These are phyloP conservation scores for Pedetes capensis DNA, from an alignment of 2,113 vertebrate genomes.

Conservation along the genomic window DNA sequence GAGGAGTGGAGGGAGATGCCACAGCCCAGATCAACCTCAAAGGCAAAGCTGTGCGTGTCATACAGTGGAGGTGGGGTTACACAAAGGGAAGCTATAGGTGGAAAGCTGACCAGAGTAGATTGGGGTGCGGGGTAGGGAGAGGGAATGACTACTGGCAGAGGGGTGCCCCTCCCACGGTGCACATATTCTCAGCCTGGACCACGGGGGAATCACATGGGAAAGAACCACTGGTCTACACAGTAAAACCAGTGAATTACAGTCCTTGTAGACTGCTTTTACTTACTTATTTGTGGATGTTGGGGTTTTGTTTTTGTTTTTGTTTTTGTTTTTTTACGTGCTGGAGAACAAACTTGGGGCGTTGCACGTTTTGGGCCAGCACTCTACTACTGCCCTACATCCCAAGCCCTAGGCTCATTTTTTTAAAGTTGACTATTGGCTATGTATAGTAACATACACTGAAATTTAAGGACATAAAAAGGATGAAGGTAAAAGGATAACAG, in stretches of 20 bases:
- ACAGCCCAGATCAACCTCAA: too few relatives aligned
- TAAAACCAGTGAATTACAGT: not conserved
- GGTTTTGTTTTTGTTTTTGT: too few relatives aligned
- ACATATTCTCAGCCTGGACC: accelerated
- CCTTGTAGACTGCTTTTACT: not conserved
- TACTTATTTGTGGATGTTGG: too few relatives aligned
- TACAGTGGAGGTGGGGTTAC: too few relatives aligned
- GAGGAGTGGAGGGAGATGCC: too few relatives aligned
- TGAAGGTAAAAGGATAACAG: not conserved
- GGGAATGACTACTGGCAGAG: not conserved
- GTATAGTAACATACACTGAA: not conserved
- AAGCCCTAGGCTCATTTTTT: not conserved
- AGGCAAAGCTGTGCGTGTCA: too few relatives aligned
- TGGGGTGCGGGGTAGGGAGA: not conserved
- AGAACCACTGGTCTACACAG: too few relatives aligned
- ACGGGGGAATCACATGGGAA: accelerated
- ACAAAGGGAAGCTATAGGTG: too few relatives aligned
- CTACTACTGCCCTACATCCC: too few relatives aligned
- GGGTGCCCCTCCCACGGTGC: accelerated
- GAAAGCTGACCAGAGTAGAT: not conserved
- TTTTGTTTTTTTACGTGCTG: too few relatives aligned
- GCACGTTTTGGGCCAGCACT: not conserved
- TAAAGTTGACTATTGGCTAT: too few relatives aligned
- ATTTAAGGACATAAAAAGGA: not conserved
- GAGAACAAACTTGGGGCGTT: too few relatives aligned